phyloP scores from a whole-genome alignment of 2,888 invertebrate genomes.

The Unio delphinus region DNA sequence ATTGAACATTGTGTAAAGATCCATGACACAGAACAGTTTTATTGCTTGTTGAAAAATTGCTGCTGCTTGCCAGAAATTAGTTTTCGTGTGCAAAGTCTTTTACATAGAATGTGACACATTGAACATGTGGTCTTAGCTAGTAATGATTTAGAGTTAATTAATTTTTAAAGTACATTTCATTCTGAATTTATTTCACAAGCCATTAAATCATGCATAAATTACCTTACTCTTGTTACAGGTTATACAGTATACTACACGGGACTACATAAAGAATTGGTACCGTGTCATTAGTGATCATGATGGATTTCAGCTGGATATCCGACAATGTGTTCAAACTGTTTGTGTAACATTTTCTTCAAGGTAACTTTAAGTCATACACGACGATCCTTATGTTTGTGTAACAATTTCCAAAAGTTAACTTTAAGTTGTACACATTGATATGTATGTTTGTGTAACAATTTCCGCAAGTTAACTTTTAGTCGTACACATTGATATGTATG shows the following conservation, averaged over 20 bases:
- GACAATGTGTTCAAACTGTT: slow-evolving; percentile 76
- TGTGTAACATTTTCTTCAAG: slow-evolving; percentile 82
- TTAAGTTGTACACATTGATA: neutral
- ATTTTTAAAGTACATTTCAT: too few species aligned
- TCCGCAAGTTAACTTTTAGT: slow-evolving; percentile 77
- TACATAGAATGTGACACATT: too few species aligned
- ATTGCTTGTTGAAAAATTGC: too few species aligned
- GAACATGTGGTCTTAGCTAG: too few species aligned
- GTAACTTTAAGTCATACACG: slow-evolving; percentile 67
- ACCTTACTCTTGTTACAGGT: slow-evolving; percentile 56
- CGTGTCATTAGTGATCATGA: slow-evolving; percentile 78
- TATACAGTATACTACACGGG: slow-evolving; percentile 83
- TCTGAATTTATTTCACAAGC: too few species aligned
- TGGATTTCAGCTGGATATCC: slow-evolving; percentile 76
- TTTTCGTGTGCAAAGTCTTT: too few species aligned
- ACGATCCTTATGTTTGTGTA: slow-evolving; percentile 74
- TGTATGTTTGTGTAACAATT: slow-evolving; percentile 78
- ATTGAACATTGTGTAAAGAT: too few species aligned
- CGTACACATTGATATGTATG: slow-evolving; percentile 37
- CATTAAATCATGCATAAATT: too few species aligned
- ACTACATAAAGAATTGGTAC: slow-evolving; percentile 84
- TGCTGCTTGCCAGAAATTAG: too few species aligned
- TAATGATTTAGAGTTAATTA: too few species aligned
- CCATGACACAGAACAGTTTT: too few species aligned
- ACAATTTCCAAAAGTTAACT: slow-evolving; percentile 81